Conservation (phyloP, 2,113 vertebrate genomes). For the Stercorarius parasiticus region DNA sequence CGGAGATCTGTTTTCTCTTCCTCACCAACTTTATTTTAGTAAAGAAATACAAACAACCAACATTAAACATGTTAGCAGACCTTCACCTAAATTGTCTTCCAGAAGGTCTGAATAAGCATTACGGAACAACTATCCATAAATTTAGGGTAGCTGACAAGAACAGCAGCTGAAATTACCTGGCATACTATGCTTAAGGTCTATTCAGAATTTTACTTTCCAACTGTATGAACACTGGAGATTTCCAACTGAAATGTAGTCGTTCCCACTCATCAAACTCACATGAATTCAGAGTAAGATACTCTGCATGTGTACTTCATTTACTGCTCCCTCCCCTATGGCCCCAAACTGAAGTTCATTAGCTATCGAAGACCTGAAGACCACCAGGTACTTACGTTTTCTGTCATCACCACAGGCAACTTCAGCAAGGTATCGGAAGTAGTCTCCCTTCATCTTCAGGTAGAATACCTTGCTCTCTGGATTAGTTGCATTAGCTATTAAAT, state of each 20-base stretch:
- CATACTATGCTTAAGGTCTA: not conserved
- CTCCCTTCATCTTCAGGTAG: constrained; percentile 99
- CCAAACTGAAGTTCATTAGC: not conserved
- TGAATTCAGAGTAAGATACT: not conserved
- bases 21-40: not conserved
- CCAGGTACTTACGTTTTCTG: constrained; percentile 76
- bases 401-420: constrained; percentile 88
- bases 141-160: not conserved
- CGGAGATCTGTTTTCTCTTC: not conserved
- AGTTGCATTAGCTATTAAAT: constrained; percentile 88
- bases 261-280: not conserved
- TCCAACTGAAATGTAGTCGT: rapidly evolving
- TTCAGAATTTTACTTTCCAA: not conserved
- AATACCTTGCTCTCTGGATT: constrained; percentile 93
- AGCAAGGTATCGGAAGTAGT: constrained; percentile 97
- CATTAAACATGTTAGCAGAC: not conserved
- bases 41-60: not conserved
- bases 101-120: not conserved
- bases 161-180: not conserved
- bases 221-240: not conserved
- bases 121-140: not conserved
- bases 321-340: rapidly evolving
- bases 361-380: not conserved
- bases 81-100: not conserved
- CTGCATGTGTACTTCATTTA: not conserved